A percentile compares a stretch with the other conserved stretches of the same genome.
Conservation (phyloP, 2,888 invertebrate genomes). For the Lithodes maja region DNA sequence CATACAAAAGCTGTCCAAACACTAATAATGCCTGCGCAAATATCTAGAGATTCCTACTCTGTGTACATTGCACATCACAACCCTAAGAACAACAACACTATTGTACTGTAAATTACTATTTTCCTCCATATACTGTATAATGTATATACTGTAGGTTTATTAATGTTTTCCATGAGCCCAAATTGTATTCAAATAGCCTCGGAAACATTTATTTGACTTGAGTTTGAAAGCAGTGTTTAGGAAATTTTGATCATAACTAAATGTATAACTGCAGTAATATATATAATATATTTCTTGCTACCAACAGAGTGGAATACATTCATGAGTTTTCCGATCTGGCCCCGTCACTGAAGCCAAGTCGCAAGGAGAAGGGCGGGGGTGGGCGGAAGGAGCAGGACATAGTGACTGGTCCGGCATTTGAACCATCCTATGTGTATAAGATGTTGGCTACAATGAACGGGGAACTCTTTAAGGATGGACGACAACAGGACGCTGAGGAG, state of each 20-base stretch:
- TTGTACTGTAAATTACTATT: too few species aligned
- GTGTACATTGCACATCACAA: too few species aligned
- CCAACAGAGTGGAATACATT: slow-evolving; percentile 59
- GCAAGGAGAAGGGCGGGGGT: slow-evolving; percentile 72
- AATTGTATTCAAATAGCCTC: neutral
- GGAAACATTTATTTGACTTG: too few species aligned
- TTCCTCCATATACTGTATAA: too few species aligned
- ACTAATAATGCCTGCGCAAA: too few species aligned
- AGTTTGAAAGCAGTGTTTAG: too few species aligned
- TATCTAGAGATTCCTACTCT: too few species aligned
- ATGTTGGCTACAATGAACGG: slow-evolving; percentile 85
- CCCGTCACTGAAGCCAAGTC: slow-evolving; percentile 79
- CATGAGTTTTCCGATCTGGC: slow-evolving; percentile 65
- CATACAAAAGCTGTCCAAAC: too few species aligned
- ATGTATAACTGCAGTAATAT: too few species aligned
- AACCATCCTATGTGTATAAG: slow-evolving; percentile 90
- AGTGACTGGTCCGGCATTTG: slow-evolving; percentile 84
- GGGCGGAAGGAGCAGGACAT: slow-evolving; percentile 72
- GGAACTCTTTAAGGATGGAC: slow-evolving; percentile 85
- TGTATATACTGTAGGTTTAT: too few species aligned
- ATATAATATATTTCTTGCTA: neutral
- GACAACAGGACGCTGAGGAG: slow-evolving; percentile 98
- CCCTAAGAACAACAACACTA: too few species aligned
- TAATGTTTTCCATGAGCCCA: neutral
- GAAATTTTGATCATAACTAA: too few species aligned